Evolutionary conservation across 2,888 invertebrate genomes (phyloP), one percentile per base, ranked within the genome.

Genomic region (Apodemia zela): DNA sequence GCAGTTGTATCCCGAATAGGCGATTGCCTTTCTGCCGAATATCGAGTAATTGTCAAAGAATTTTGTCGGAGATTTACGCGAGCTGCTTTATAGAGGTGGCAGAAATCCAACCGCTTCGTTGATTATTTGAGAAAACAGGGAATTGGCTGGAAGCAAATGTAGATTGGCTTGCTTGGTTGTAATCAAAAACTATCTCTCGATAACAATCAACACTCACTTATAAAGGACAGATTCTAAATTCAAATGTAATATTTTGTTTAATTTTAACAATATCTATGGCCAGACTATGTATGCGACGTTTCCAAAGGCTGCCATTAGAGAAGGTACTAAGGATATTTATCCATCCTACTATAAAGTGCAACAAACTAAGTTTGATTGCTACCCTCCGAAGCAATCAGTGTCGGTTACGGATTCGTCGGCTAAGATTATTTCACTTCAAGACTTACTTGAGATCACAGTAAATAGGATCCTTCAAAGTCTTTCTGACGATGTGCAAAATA

Each of bases 341-440:
- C 6, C 6, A 4, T 47, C 17, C 15, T 17, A 47, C 6, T 17
- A 47, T n/a, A 17, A 47, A 47, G 17, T 47, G 7, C 47, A 47
- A 47, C 15, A 47, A 47, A 11, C 5, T 5, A 47, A 47, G n/a
- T 6, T 6, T 11, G 3, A 17, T 8, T 47, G 47, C 47, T 47
- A 47, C n/a, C 15, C 47, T 47, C 15, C 0, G 47, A 47, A 60
- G 11, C 11, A 13, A 21, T 60, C 6, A 13, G 35, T n/a, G 15
- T 33, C 25, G 15, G 18, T 60, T n/a, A 60, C 42, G 17, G 6
- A 17, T 61, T n/a, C n/a, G 7, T 54, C 35, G 38, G 58, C 18
- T 33, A 54, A 18, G 8, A 60, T 61, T 64, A 38, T n/a, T n/a
- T n/a, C 49, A 62, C 33, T 58, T 25, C 33, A 58, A 58, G 15